These are phyloP conservation scores for Caenorhabditis doughertyi DNA, from an alignment of 2,888 invertebrate species.

Conservation along the genomic window DNA sequence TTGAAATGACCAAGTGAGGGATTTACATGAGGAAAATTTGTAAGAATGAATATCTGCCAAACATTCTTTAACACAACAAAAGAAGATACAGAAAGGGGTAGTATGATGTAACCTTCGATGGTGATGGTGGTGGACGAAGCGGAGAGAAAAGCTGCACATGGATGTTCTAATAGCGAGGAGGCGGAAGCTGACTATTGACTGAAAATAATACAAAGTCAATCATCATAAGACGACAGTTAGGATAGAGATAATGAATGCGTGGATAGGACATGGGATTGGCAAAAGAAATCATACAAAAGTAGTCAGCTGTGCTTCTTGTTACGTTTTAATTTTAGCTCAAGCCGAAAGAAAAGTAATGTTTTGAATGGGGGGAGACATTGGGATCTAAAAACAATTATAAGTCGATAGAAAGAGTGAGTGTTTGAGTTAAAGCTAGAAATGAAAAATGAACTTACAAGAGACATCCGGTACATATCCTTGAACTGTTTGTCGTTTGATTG, in stretches of 20 bases:
- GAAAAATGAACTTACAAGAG: slow-evolving; percentile 74
- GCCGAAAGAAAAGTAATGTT: neutral
- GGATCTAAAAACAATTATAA: slow-evolving; percentile 51
- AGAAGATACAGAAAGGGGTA: slow-evolving; percentile 39
- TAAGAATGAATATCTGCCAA: neutral
- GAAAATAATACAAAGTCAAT: slow-evolving; percentile 68
- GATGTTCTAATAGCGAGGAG: slow-evolving; percentile 75
- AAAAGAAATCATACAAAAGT: slow-evolving; percentile 10
- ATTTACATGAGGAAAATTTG: neutral
- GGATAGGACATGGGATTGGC: slow-evolving; percentile 13
- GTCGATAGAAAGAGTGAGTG: slow-evolving; percentile 27
- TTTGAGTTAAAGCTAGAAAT: slow-evolving; percentile 28
- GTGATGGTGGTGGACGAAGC: slow-evolving; percentile 55
- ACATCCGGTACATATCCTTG: slow-evolving; percentile 76
- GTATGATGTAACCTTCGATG: slow-evolving; percentile 40
- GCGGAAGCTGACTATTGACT: slow-evolving; percentile 80
- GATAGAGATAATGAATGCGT: slow-evolving; percentile 29
- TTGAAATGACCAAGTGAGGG: slow-evolving; percentile 49
- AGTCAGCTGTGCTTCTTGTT: slow-evolving; percentile 16
- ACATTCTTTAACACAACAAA: slow-evolving; percentile 43
- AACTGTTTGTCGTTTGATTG: slow-evolving; percentile 71
- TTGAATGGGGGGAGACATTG: slow-evolving; percentile 16
- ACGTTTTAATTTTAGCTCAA: neutral
- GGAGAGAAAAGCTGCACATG: slow-evolving; percentile 60
- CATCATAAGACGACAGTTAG: slow-evolving; percentile 50